Base-by-base conservation (phyloP, 2,888 invertebrate genomes). In the Diabrotica balteata region DNA sequence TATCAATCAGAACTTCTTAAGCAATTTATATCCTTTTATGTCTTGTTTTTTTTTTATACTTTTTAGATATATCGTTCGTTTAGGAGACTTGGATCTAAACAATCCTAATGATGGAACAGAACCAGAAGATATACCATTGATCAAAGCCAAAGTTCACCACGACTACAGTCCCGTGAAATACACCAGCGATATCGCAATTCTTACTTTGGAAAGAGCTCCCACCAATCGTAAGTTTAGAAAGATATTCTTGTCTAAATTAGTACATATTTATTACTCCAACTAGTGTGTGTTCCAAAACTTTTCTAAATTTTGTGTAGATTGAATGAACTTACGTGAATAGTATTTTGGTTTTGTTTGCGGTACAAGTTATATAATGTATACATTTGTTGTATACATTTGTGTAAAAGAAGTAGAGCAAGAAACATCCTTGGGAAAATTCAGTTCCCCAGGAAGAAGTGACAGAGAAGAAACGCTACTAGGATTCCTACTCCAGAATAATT, bases 111-210 rank as follows among this genome's bases (percentile, higher is more conserved):
- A 90, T 50, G 91, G 91, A 0, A 89, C 90, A 0, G 85, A 88
- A 0, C 86, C 87, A 0, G 79, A 90, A 7, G 90, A 93, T 77
- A 83, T 93, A 8, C 84, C 84, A 0, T 87, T 95, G 60, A 87
- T 87, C 59, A 84, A 83, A 59, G 86, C 85, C 66, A 86, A 88
- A 64, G 83, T 90, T 8, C 94, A 95, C 80, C 91, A 93, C 71
- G 77, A 86, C 1, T 95, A 92, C 83, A 88, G 86, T 79, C 78
- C 89, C 0, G 84, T 80, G 2, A 82, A 87, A 32, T 90, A 87
- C 75, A 88, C 88, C 55, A 91, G 92, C 76, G 96, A 97, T 80
- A 91, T 97, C 67, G 95, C 92, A 0, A 80, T 97, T 1, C 81
- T 96, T 0, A 87, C 88, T 67, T 82, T 95, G 59, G 84, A 86